These are phyloP conservation scores for Solea solea DNA, from an alignment of 2,113 vertebrate species.

Conservation along the genomic window DNA sequence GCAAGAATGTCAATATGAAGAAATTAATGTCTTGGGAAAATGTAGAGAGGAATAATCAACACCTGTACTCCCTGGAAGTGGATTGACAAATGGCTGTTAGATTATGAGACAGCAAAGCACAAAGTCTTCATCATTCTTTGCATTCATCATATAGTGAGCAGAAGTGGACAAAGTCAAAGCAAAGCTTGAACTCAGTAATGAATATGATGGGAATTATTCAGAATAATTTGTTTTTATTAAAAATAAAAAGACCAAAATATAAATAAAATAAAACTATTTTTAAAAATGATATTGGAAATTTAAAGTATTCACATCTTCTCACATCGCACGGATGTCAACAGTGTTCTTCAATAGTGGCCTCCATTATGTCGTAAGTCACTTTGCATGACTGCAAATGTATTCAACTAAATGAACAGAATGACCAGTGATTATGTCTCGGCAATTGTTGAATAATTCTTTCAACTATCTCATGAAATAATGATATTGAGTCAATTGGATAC, in stretches of 20 bases:
- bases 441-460: slow-evolving; percentile 18
- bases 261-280: too few species aligned
- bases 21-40: slow-evolving; percentile 78
- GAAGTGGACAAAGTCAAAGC: slow-evolving; percentile 12
- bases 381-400: neutral
- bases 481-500: slow-evolving; percentile 1
- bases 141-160: slow-evolving; percentile 34
- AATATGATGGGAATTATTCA: neutral
- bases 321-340: too few species aligned
- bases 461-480: slow-evolving; percentile 17
- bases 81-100: slow-evolving; percentile 68
- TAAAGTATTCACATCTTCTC: too few species aligned
- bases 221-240: neutral
- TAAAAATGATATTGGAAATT: too few species aligned
- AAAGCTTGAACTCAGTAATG: neutral
- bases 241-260: neutral
- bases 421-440: neutral
- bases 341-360: too few species aligned
- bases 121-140: slow-evolving; percentile 21
- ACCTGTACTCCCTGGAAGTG: slow-evolving; percentile 72
- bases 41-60: slow-evolving; percentile 81
- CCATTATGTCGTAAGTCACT: neutral
- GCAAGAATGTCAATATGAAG: slow-evolving; percentile 76
- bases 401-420: slow-evolving; percentile 1
- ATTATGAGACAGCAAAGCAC: slow-evolving; percentile 41